Conservation (phyloP, 2,113 vertebrate species). For the Piprites chloris region DNA sequence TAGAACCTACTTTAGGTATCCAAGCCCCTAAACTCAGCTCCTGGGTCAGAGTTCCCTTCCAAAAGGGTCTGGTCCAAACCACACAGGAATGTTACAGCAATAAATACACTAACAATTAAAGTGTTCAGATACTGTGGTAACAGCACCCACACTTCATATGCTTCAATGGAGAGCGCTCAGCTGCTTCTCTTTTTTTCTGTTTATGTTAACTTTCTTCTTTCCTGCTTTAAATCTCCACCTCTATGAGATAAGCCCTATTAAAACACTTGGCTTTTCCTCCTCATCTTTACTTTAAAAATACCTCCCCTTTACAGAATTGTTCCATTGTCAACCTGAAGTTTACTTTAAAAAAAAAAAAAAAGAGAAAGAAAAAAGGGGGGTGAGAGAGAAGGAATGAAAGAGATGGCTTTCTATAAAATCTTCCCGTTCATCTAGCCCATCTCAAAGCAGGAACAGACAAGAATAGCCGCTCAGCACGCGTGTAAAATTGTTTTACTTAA, state of each 20-base stretch:
- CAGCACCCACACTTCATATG: neutral
- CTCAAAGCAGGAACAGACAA: constrained; percentile 19
- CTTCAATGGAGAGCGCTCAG: neutral
- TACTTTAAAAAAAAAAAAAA: neutral
- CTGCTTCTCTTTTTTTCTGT: neutral
- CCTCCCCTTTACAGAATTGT: neutral
- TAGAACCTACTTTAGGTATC: neutral
- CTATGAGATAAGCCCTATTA: neutral
- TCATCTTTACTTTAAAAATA: neutral
- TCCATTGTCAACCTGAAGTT: neutral
- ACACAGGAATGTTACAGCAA: neutral
- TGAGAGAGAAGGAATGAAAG: neutral
- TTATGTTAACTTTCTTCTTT: neutral
- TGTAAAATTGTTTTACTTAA: constrained; percentile 53
- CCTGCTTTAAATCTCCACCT: neutral
- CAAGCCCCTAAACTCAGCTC: neutral
- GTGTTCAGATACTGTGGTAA: neutral
- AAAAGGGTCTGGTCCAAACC: neutral
- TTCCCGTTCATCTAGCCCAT: constrained; percentile 23
- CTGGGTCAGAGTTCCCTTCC: neutral
- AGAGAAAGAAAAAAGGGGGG: neutral
- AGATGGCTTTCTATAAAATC: neutral
- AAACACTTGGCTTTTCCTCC: neutral
- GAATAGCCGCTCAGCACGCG: constrained; percentile 5
- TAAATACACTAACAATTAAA: neutral